phyloP scores from a whole-genome alignment of 2,113 vertebrate species.

The Eudorcas thomsonii region DNA sequence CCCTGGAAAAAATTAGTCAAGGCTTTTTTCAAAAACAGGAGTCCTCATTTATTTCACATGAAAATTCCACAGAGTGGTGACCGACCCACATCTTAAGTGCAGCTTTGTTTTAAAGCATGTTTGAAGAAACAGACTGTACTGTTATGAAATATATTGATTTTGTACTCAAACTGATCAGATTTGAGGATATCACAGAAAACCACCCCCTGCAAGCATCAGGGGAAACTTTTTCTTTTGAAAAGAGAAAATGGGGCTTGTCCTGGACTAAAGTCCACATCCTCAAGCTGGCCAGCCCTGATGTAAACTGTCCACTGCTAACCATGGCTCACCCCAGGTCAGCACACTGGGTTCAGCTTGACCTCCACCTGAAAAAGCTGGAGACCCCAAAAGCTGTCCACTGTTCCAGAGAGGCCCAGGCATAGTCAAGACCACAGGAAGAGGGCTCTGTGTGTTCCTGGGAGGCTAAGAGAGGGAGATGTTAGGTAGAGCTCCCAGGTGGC shows the following conservation, averaged over 20 bases:
- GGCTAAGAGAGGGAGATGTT: not conserved
- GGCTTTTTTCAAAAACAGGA: not conserved
- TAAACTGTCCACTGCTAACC: not conserved
- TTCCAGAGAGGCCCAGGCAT: not conserved
- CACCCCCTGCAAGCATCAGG: not conserved
- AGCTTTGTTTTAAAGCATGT: not conserved
- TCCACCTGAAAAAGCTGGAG: not conserved
- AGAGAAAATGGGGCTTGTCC: not conserved
- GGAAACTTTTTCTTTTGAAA: not conserved
- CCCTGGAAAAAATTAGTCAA: not conserved
- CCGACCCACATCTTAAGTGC: not conserved
- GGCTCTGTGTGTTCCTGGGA: not conserved
- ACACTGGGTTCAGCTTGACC: no score
- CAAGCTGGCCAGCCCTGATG: accelerated
- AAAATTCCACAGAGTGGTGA: not conserved
- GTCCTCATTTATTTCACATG: not conserved
- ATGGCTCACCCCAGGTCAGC: accelerated
- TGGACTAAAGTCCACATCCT: accelerated
- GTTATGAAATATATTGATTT: not conserved
- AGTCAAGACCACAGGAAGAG: not conserved
- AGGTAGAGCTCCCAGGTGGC: not conserved
- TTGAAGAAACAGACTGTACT: not conserved
- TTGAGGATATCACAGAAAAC: not conserved
- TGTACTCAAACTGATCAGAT: not conserved
- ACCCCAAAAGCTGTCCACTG: not conserved